A percentile compares a stretch with the other conserved stretches of the same genome.
Conservation (phyloP, 2,888 invertebrate genomes). For the Lepetodrilus schrolli region DNA sequence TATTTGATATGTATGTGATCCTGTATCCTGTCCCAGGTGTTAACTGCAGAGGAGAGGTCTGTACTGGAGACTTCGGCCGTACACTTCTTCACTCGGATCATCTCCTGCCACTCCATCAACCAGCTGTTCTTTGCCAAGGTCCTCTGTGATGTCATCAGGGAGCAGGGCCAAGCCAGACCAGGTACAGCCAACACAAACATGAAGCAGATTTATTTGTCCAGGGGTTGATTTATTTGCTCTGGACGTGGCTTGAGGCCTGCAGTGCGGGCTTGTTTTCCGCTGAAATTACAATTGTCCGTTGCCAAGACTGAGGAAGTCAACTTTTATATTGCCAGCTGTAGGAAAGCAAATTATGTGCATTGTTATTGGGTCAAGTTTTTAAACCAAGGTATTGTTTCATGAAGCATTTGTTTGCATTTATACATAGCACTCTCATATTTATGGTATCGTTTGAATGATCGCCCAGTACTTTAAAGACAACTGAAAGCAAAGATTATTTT, state of each 20-base stretch:
- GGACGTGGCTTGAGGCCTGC: background rate
- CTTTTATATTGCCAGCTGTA: too few relatives aligned
- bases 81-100: conserved; percentile 87
- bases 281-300: too few relatives aligned
- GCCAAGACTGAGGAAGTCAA: too few relatives aligned
- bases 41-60: conserved; percentile 68
- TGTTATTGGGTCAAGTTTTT: too few relatives aligned
- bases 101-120: conserved; percentile 88
- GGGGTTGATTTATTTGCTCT: too few relatives aligned
- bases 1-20: background rate
- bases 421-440: too few relatives aligned
- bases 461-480: too few relatives aligned
- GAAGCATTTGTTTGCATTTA: too few relatives aligned
- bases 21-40: conserved; percentile 54
- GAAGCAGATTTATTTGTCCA: background rate
- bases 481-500: too few relatives aligned
- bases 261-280: too few relatives aligned
- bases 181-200: conserved; percentile 68
- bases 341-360: background rate
- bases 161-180: conserved; percentile 76
- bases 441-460: too few relatives aligned
- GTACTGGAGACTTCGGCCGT: conserved; percentile 81
- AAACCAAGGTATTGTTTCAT: too few relatives aligned
- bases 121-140: conserved; percentile 88
- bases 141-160: conserved; percentile 84